Evolutionary conservation across 2,797 vertebrate species (phyloP).

Genomic region (Anabas testudineus): DNA sequence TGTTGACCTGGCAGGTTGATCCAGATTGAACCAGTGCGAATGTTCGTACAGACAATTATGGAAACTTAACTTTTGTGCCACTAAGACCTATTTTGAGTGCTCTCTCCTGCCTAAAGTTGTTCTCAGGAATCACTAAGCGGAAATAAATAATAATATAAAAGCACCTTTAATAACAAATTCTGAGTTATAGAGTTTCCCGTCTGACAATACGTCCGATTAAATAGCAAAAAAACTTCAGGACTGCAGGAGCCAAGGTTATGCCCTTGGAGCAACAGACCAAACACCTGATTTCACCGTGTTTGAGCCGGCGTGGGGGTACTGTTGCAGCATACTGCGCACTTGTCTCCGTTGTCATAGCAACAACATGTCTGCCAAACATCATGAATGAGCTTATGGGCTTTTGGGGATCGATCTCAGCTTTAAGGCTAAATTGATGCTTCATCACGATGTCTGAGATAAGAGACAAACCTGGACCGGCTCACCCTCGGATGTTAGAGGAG

Average conservation of each 20-base stretch:
- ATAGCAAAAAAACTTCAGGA: slow-evolving; percentile 15
- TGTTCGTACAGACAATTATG: no score
- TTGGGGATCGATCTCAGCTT: background rate
- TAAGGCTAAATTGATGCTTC: slow-evolving; percentile 20
- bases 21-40: no score
- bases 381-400: slow-evolving; percentile 2
- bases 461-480: background rate
- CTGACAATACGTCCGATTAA: slow-evolving; percentile 14
- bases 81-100: no score
- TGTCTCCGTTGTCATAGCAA: slow-evolving; percentile 42
- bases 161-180: no score
- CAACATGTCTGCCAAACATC: slow-evolving; percentile 25
- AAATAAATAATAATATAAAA: no score
- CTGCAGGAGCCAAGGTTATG: slow-evolving; percentile 36
- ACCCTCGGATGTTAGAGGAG: background rate
- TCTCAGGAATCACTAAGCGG: background rate
- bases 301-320: background rate
- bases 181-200: slow-evolving; percentile 8
- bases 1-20: background rate
- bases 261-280: slow-evolving; percentile 36
- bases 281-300: background rate
- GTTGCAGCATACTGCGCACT: background rate
- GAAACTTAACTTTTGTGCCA: no score
- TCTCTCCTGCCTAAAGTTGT: background rate
- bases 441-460: background rate